These are phyloP conservation scores for Sebastes kiyomatsui DNA, from an alignment of 2,797 vertebrate genomes.

Conservation along the genomic window DNA sequence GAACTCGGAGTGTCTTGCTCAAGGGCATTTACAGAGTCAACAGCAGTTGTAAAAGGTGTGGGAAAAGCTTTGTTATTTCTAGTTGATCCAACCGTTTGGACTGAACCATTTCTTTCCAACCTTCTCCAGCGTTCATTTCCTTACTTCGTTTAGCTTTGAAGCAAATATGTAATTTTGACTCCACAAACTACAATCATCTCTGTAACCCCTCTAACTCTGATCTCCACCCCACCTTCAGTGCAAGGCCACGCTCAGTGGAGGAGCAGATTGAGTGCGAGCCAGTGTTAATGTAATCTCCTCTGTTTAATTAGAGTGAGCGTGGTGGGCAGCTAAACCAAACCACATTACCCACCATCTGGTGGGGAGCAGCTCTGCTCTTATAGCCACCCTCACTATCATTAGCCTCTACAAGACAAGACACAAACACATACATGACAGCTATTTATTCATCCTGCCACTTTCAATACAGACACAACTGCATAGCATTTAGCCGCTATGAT, in stretches of 20 bases:
- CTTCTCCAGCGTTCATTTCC: background rate
- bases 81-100: background rate
- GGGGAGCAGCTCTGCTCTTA: constrained; percentile 63
- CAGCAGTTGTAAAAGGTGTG: background rate
- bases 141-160: background rate
- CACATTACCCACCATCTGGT: constrained; percentile 82
- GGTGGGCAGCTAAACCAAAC: constrained; percentile 78
- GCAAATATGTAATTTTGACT: constrained; percentile 40
- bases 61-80: background rate
- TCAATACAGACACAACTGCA: constrained; percentile 59
- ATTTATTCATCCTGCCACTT: constrained; percentile 78
- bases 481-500: constrained; percentile 42
- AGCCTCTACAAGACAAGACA: constrained; percentile 74
- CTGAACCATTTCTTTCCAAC: background rate
- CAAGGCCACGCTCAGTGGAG: constrained; percentile 51
- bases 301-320: constrained; percentile 81
- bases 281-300: constrained; percentile 78
- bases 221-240: constrained; percentile 13
- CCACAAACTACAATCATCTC: constrained; percentile 35
- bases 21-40: background rate
- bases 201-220: constrained; percentile 38
- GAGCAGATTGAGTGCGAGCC: constrained; percentile 74
- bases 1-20: constrained; percentile 8
- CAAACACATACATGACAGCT: constrained; percentile 79
- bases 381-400: constrained; percentile 71